Conservation (phyloP, 1,140 invertebrate species). For the Zaprionus ornatus region DNA sequence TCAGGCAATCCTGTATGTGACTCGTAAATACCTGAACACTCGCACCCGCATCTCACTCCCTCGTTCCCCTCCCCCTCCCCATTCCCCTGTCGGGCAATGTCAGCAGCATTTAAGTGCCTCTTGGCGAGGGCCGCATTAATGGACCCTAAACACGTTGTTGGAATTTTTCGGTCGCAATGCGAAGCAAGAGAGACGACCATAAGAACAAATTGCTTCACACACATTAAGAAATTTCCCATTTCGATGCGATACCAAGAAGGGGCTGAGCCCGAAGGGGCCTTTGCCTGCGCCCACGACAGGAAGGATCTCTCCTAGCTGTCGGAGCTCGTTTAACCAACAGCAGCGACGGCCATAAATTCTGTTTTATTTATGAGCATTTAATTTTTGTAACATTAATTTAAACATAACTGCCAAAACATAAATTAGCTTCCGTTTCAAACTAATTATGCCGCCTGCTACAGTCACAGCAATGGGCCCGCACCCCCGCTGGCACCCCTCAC, state of each 20-base stretch:
- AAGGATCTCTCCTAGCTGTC: conserved; percentile 20
- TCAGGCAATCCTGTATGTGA: conserved; percentile 13
- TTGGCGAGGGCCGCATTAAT: conserved; percentile 60
- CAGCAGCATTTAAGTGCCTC: conserved; percentile 64
- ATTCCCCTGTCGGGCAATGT: conserved; percentile 24
- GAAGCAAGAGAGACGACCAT: neutral
- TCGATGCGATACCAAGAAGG: neutral
- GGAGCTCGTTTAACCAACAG: conserved; percentile 23
- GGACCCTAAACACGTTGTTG: conserved; percentile 76
- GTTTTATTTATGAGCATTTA: conserved; percentile 83
- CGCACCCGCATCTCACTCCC: conserved; percentile 11
- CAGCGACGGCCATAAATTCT: conserved; percentile 64
- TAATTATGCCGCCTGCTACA: conserved; percentile 72
- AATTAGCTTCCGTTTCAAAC: conserved; percentile 84
- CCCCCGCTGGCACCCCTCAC: neutral
- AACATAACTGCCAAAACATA: conserved; percentile 84
- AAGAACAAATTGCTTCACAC: conserved; percentile 72
- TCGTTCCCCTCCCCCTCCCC: neutral
- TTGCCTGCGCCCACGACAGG: conserved; percentile 14
- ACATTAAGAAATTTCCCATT: conserved; percentile 66
- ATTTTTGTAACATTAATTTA: conserved; percentile 84
- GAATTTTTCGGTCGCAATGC: conserved; percentile 45
- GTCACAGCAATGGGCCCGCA: conserved; percentile 20
- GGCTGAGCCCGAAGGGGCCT: neutral
- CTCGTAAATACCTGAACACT: conserved; percentile 53